Conservation (phyloP, 2,113 vertebrate species). For the Elephantulus edwardii region DNA sequence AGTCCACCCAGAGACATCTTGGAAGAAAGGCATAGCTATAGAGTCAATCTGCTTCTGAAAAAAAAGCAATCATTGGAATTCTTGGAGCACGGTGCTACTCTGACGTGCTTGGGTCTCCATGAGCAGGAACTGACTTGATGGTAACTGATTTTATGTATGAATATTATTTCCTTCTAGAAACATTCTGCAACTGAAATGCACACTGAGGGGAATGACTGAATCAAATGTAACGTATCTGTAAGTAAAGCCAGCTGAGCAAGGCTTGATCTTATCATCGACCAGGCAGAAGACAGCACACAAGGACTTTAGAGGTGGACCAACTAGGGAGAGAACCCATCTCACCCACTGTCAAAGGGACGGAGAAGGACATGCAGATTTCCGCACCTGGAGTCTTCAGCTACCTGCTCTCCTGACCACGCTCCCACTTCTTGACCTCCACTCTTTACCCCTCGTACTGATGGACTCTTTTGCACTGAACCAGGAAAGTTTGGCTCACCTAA, state of each 20-base stretch:
- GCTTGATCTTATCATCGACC: too few relatives aligned
- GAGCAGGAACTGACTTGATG: neutral
- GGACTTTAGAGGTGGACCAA: fast-evolving
- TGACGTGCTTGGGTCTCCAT: neutral
- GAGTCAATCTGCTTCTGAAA: too few relatives aligned
- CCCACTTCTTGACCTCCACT: neutral
- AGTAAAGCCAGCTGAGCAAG: neutral
- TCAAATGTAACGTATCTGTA: too few relatives aligned
- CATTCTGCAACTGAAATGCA: neutral
- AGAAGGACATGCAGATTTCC: fast-evolving
- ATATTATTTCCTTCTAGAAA: neutral
- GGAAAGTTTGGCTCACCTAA: neutral
- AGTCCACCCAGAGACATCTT: neutral
- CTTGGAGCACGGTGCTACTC: neutral
- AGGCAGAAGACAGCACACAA: neutral
- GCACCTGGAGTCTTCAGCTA: too few relatives aligned
- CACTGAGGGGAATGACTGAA: neutral
- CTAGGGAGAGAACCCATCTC: neutral
- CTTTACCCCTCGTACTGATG: neutral
- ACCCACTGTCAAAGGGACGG: neutral
- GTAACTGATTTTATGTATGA: neutral
- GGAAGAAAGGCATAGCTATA: neutral
- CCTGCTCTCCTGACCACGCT: fast-evolving
- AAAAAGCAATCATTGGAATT: neutral
- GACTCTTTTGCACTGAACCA: neutral